Conservation (phyloP, 2,797 vertebrate species). For the Protonibea diacanthus region DNA sequence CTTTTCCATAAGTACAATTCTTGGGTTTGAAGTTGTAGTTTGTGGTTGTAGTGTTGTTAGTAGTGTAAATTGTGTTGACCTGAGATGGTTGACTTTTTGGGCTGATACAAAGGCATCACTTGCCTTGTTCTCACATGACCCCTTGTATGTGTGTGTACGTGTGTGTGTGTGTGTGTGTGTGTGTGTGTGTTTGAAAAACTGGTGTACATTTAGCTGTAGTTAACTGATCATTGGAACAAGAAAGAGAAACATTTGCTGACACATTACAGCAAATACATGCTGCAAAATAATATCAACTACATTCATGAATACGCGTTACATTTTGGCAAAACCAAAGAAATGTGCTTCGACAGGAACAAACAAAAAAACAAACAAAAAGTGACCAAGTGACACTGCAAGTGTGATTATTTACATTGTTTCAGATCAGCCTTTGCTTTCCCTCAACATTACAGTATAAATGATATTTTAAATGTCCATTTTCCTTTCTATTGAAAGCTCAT, state of each 20-base stretch:
- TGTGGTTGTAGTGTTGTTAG: constrained; percentile 29
- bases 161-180: constrained; percentile 28
- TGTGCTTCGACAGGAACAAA: constrained; percentile 66
- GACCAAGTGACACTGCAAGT: constrained; percentile 84
- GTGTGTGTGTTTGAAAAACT: constrained; percentile 26
- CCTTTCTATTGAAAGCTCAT: constrained; percentile 88
- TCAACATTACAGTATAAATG: constrained; percentile 91
- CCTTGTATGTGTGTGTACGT: constrained; percentile 33
- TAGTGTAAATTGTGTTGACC: constrained; percentile 68
- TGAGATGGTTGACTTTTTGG: constrained; percentile 70
- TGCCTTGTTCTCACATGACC: constrained; percentile 35
- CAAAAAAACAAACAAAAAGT: constrained; percentile 76
- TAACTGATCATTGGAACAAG: constrained; percentile 59
- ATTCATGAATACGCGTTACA: constrained; percentile 78
- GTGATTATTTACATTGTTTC: constrained; percentile 90
- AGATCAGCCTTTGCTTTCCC: constrained; percentile 85
- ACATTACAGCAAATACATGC: constrained; percentile 63
- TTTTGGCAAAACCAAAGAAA: constrained; percentile 72
- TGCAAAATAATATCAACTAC: constrained; percentile 77
- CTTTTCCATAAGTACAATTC: constrained; percentile 43
- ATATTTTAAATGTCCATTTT: constrained; percentile 87
- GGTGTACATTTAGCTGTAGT: constrained; percentile 38
- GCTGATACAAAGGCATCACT: constrained; percentile 37
- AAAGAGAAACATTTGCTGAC: constrained; percentile 59
- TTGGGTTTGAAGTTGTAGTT: constrained; percentile 25